Conservation (phyloP, 2,888 invertebrate species). For the Prosapia bicincta region DNA sequence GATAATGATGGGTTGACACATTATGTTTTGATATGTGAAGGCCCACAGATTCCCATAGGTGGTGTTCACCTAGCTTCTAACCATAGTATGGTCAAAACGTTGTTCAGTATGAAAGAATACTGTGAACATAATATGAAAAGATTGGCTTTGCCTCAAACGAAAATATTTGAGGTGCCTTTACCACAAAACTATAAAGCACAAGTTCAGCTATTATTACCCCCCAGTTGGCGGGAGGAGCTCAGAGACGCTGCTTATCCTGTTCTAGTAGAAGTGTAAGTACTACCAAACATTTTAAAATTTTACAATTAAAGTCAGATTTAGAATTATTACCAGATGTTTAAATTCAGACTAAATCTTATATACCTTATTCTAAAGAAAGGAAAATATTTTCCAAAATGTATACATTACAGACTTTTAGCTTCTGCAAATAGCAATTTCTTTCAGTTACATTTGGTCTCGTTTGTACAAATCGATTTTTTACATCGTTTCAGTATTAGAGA, state of each 20-base stretch:
- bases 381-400: too few species aligned
- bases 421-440: too few species aligned
- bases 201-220: slow-evolving; percentile 83
- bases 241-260: slow-evolving; percentile 85
- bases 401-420: too few species aligned
- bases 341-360: too few species aligned
- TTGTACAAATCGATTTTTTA: too few species aligned
- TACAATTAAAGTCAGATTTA: too few species aligned
- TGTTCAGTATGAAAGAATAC: slow-evolving; percentile 63
- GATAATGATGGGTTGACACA: slow-evolving; percentile 39
- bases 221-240: slow-evolving; percentile 81
- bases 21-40: slow-evolving; percentile 86
- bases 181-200: slow-evolving; percentile 84
- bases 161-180: slow-evolving; percentile 80
- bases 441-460: too few species aligned
- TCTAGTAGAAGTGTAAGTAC: slow-evolving; percentile 76
- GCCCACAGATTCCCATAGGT: slow-evolving; percentile 86
- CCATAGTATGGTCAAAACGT: slow-evolving; percentile 70
- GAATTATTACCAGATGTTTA: too few species aligned
- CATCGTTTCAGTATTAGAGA: too few species aligned
- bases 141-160: slow-evolving; percentile 77
- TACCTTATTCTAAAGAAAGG: too few species aligned
- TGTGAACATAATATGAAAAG: slow-evolving; percentile 54
- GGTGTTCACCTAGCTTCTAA: slow-evolving; percentile 71
- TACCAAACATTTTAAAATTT: background rate